Conservation (phyloP, 1,140 invertebrate genomes). For the Drosophila burlai region DNA sequence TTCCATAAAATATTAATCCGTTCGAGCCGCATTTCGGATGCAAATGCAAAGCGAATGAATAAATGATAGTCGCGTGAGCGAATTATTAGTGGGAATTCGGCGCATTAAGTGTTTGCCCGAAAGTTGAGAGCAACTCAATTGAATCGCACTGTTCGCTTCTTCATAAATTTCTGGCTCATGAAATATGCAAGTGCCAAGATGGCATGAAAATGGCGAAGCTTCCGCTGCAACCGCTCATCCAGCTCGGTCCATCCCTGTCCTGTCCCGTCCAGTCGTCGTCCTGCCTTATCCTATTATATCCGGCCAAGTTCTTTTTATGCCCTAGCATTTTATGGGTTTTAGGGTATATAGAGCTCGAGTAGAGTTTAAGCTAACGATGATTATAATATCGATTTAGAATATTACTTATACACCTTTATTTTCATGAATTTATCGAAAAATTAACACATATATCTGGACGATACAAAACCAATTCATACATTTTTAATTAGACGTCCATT, state of each 20-base stretch:
- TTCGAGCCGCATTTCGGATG: conserved; percentile 56
- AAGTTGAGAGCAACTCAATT: conserved; percentile 27
- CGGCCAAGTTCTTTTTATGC: conserved; percentile 28
- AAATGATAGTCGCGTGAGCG: conserved; percentile 60
- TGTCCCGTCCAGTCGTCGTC: conserved; percentile 6
- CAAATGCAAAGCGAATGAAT: conserved; percentile 55
- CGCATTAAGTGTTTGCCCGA: conserved; percentile 25
- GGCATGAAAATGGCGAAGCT: conserved; percentile 70
- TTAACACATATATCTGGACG: background rate
- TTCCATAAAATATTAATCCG: conserved; percentile 67
- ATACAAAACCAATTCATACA: too few relatives aligned
- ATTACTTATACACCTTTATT: too few relatives aligned
- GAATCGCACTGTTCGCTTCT: conserved; percentile 36
- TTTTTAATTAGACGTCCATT: too few relatives aligned
- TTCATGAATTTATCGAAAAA: background rate
- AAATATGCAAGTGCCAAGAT: conserved; percentile 76
- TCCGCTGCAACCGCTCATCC: conserved; percentile 59
- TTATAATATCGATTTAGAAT: background rate
- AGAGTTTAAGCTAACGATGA: too few relatives aligned
- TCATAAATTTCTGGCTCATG: conserved; percentile 64
- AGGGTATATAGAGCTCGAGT: background rate
- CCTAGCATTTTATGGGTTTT: background rate
- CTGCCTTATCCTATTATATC: conserved; percentile 70
- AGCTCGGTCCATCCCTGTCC: conserved; percentile 6
- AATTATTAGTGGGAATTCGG: conserved; percentile 30